Percentiles rank a stretch among this genome's conserved stretches.
Conservation (phyloP, 2,797 vertebrate genomes). For the Anomalospiza imberbis region DNA sequence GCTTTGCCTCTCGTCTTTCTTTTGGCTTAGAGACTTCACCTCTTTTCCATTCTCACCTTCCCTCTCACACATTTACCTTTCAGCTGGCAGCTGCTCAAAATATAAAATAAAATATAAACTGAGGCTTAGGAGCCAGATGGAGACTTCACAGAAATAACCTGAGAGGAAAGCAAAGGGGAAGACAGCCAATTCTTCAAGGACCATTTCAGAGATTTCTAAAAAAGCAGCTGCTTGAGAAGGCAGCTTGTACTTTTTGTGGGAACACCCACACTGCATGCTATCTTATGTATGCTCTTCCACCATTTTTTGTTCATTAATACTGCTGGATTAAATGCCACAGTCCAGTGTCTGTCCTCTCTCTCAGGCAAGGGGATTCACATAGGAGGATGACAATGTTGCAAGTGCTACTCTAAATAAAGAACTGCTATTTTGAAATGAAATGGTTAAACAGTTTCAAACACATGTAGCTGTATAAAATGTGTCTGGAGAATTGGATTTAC, state of each 20-base stretch:
- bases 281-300: not conserved
- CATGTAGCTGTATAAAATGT: not conserved
- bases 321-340: constrained; percentile 8
- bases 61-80: not conserved
- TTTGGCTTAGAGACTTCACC: not conserved
- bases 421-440: not conserved
- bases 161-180: constrained; percentile 17
- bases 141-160: not conserved
- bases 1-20: not conserved
- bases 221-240: constrained; percentile 31
- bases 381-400: not conserved
- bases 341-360: not conserved
- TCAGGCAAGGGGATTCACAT: not conserved
- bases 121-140: not conserved
- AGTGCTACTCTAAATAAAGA: not conserved
- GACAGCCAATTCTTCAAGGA: not conserved
- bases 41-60: not conserved
- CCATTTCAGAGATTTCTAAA: not conserved
- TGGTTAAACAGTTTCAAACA: not conserved
- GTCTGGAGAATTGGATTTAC: not conserved
- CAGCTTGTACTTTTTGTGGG: constrained; percentile 22
- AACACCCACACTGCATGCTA: not conserved
- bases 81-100: not conserved
- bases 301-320: not conserved
- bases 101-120: not conserved